phyloP scores from a whole-genome alignment of 2,888 invertebrate species.

The Parnassius glacialis region DNA sequence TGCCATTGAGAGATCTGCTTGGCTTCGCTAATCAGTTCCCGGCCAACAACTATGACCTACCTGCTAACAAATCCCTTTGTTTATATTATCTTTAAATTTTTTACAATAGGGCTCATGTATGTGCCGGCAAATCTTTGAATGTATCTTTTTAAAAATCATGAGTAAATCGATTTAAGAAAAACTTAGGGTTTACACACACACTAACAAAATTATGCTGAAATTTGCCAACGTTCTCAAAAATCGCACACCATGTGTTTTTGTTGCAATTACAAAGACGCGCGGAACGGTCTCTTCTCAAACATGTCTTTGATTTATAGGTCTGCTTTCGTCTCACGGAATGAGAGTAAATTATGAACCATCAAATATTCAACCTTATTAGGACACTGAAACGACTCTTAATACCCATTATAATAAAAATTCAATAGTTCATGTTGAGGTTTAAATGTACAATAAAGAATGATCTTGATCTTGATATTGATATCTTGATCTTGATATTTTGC shows the following conservation, averaged over 20 bases:
- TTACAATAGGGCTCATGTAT: neutral
- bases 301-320: slow-evolving; percentile 77
- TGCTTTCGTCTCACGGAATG: slow-evolving; percentile 57
- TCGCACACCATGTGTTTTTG: slow-evolving; percentile 74
- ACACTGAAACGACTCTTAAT: slow-evolving; percentile 60
- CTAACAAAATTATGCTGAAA: slow-evolving; percentile 63
- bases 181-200: neutral
- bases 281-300: slow-evolving; percentile 66
- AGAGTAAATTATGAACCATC: slow-evolving; percentile 77
- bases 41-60: slow-evolving; percentile 50
- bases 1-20: slow-evolving; percentile 68
- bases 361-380: slow-evolving; percentile 74
- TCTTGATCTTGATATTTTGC: slow-evolving; percentile 42
- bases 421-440: slow-evolving; percentile 69
- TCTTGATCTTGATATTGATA: no score
- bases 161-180: neutral
- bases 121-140: neutral
- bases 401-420: slow-evolving; percentile 78
- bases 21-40: slow-evolving; percentile 67
- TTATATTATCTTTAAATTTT: slow-evolving; percentile 32
- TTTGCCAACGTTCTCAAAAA: slow-evolving; percentile 75
- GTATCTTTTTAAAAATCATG: neutral
- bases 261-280: slow-evolving; percentile 74
- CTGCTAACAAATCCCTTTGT: slow-evolving; percentile 43
- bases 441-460: slow-evolving; percentile 39